Conservation (phyloP, 1,140 invertebrate genomes). For the Drosophila bipectinata region DNA sequence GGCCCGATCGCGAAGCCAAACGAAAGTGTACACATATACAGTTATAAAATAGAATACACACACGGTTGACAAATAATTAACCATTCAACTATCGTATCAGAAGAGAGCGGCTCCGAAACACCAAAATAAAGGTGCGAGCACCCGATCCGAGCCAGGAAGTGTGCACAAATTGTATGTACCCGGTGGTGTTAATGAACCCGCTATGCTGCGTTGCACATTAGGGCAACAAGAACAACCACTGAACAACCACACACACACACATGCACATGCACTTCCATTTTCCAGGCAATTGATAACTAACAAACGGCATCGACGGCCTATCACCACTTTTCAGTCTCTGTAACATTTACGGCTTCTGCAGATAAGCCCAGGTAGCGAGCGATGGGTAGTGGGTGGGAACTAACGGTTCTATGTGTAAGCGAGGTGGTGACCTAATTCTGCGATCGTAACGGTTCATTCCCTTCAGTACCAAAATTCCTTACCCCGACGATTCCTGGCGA, state of each 20-base stretch:
- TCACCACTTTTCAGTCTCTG: neutral
- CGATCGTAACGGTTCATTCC: neutral
- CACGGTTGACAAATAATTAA: neutral
- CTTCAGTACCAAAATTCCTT: too few species aligned
- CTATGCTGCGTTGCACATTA: conserved; percentile 22
- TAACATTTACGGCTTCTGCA: conserved; percentile 2
- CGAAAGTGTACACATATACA: conserved; percentile 6
- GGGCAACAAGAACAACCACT: too few species aligned
- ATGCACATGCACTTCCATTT: neutral
- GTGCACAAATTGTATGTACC: neutral
- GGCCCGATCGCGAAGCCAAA: conserved; percentile 3
- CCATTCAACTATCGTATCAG: neutral
- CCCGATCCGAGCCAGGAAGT: too few species aligned
- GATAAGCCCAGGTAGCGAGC: neutral
- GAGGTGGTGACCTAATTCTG: neutral
- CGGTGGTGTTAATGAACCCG: conserved; percentile 25
- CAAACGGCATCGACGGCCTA: neutral
- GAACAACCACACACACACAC: neutral
- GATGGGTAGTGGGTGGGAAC: neutral
- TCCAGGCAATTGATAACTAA: neutral
- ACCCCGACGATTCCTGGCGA: too few species aligned
- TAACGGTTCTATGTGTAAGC: neutral
- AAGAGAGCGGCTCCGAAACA: neutral
- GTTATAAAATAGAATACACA: too few species aligned
- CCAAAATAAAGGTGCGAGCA: neutral